Evolutionary conservation across 2,113 vertebrate species (phyloP).

Genomic region (Nestor notabilis): DNA sequence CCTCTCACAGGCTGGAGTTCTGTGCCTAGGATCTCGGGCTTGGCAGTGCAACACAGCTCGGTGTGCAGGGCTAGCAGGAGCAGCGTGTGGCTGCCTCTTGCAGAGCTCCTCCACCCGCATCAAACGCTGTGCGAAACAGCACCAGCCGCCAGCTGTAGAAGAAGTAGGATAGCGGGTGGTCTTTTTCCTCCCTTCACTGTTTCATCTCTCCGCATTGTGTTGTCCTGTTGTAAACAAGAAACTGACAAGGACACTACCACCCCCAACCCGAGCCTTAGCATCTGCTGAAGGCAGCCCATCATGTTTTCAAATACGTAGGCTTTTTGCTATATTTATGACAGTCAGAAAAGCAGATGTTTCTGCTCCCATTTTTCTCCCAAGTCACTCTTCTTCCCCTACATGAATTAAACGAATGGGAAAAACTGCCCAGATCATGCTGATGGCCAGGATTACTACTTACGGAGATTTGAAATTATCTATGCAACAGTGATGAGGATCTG

Average conservation of each 20-base stretch:
- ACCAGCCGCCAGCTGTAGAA: background rate
- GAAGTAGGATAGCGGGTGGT: rapidly evolving
- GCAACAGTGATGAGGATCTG: background rate
- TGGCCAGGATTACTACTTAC: background rate
- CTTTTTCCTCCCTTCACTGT: background rate
- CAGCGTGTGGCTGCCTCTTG: no score
- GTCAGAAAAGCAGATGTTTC: background rate
- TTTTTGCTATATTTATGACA: background rate
- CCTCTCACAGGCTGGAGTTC: no score
- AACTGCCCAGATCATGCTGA: background rate
- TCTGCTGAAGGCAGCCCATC: background rate
- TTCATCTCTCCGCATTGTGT: rapidly evolving
- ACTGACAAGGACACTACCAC: background rate
- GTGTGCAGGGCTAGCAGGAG: rapidly evolving
- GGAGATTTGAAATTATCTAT: background rate
- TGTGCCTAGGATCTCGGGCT: background rate
- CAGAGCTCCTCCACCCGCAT: rapidly evolving
- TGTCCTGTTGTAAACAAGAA: background rate
- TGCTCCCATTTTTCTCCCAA: background rate
- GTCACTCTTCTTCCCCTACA: background rate
- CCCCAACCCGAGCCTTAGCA: background rate
- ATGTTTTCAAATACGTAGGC: background rate
- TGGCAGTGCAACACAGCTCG: rapidly evolving
- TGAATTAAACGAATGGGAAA: background rate
- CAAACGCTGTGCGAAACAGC: background rate